phyloP scores from a whole-genome alignment of 2,113 vertebrate species.

The Porphyrio hochstetteri region DNA sequence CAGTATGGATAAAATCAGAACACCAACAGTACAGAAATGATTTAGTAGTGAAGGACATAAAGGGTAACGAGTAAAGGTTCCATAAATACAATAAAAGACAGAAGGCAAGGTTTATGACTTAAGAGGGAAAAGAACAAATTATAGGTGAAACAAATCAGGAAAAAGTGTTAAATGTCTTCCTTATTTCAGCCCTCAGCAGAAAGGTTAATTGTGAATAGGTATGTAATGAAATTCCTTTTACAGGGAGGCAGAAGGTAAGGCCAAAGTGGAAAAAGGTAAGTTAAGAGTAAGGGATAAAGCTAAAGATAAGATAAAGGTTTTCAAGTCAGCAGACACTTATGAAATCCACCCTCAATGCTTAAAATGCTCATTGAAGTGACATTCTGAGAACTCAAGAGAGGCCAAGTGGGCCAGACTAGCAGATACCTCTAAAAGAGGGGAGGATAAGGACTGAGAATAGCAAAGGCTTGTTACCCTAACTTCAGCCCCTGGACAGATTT shows the following conservation, averaged over 20 bases:
- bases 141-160: neutral
- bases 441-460: neutral
- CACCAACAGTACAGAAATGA: neutral
- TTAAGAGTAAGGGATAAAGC: neutral
- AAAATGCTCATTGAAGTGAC: neutral
- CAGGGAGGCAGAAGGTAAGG: neutral
- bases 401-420: neutral
- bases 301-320: conserved; percentile 10
- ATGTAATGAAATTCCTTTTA: neutral
- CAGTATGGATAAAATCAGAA: neutral
- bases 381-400: neutral
- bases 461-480: neutral
- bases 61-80: neutral
- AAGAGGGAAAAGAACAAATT: neutral
- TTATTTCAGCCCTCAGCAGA: neutral
- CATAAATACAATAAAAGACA: neutral
- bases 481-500: neutral
- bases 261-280: neutral
- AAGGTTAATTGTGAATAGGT: neutral
- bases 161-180: neutral
- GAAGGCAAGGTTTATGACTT: neutral
- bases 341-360: neutral
- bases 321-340: neutral
- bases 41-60: neutral
- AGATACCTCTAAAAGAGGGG: neutral